Percentiles rank a stretch among this genome's conserved stretches.
Conservation (phyloP, 2,113 vertebrate species). For the Sterrhoptilus dennistouni region DNA sequence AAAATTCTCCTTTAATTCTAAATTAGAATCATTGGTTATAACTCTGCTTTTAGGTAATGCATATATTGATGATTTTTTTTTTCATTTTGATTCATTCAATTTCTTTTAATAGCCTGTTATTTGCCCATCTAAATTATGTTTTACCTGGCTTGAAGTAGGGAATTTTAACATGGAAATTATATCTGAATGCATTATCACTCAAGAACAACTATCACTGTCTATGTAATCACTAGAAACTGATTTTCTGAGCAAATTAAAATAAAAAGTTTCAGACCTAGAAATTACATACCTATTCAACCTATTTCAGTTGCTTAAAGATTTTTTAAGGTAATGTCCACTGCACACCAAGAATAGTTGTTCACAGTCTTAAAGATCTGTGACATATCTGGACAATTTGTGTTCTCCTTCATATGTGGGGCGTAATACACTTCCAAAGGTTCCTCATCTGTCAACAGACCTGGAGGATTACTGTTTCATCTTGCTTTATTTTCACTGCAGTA, state of each 20-base stretch:
- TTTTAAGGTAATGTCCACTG: neutral
- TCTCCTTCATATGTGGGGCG: fast-evolving
- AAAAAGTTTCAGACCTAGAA: neutral
- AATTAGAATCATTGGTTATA: constrained; percentile 2
- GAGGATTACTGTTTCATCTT: neutral
- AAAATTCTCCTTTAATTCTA: constrained; percentile 39
- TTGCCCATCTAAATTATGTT: constrained; percentile 13
- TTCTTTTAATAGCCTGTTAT: neutral
- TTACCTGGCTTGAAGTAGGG: neutral
- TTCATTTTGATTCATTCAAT: neutral
- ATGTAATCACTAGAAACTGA: neutral
- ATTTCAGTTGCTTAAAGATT: neutral
- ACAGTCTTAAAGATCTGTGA: neutral
- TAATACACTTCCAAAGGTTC: neutral
- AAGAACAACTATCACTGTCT: neutral
- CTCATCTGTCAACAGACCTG: neutral
- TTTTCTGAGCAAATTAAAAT: neutral
- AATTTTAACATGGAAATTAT: neutral
- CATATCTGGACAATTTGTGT: neutral
- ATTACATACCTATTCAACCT: neutral
- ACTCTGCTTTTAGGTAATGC: neutral
- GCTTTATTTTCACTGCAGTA: neutral
- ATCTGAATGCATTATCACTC: neutral
- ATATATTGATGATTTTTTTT: neutral
- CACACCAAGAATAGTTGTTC: neutral